phyloP scores from a whole-genome alignment of 2,113 vertebrate species.

The Microcebus griseorufus region DNA sequence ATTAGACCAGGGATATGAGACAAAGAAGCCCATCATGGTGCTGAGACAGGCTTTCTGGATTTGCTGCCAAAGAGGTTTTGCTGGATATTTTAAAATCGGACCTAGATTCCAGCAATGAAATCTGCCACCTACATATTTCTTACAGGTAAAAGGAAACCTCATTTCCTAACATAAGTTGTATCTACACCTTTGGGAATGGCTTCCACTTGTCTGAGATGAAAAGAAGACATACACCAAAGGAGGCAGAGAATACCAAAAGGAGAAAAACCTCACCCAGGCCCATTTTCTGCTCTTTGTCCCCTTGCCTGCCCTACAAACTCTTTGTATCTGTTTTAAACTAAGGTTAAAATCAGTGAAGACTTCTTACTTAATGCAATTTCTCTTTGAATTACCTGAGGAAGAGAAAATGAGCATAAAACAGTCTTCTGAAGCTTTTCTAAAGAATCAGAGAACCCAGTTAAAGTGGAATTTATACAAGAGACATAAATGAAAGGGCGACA shows the following conservation, averaged over 20 bases:
- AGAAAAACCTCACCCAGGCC: background rate
- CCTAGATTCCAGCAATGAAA: conserved; percentile 31
- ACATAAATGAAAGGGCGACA: background rate
- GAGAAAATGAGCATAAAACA: conserved; percentile 26
- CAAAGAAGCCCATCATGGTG: background rate
- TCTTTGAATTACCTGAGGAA: background rate
- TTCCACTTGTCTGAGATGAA: background rate
- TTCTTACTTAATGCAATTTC: background rate
- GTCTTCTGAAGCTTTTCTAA: background rate
- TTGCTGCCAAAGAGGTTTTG: conserved; percentile 47
- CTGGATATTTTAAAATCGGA: conserved; percentile 39
- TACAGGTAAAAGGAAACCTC: conserved; percentile 16
- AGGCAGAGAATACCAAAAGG: background rate
- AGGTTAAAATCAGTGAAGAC: background rate
- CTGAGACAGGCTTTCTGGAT: conserved; percentile 50
- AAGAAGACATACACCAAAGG: background rate
- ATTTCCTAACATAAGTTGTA: background rate
- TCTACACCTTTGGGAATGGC: background rate
- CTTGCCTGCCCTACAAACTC: background rate
- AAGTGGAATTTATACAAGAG: background rate
- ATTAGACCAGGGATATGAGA: conserved; percentile 22
- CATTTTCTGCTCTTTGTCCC: background rate
- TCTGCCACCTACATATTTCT: background rate
- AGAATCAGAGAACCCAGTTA: background rate
- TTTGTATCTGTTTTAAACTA: conserved; percentile 14